phyloP scores from a whole-genome alignment of 2,113 vertebrate genomes.

The Sterrhoptilus dennistouni region DNA sequence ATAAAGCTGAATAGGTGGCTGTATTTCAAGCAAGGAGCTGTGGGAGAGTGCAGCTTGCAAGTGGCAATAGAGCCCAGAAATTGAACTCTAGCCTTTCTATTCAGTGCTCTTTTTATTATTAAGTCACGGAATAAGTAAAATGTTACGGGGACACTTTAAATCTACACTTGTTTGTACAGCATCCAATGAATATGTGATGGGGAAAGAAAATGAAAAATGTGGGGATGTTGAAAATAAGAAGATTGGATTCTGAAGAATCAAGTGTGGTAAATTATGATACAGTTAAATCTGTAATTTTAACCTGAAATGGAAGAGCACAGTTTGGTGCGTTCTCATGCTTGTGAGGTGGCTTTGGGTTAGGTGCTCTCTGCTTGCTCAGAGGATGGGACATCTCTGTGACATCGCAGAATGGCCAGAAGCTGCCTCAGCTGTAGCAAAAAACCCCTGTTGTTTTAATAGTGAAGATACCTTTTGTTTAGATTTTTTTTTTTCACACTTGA shows the following conservation, averaged over 20 bases:
- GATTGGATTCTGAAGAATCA: background rate
- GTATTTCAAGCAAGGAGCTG: conserved; percentile 60
- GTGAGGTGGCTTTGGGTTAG: background rate
- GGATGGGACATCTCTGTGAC: background rate
- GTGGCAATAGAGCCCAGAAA: conserved; percentile 51
- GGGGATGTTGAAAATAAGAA: background rate
- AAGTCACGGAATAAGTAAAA: conserved; percentile 63
- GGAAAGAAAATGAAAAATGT: conserved; percentile 44
- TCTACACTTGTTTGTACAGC: conserved; percentile 40
- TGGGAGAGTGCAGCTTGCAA: conserved; percentile 48
- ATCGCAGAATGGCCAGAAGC: background rate
- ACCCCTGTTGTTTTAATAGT: background rate
- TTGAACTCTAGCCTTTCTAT: conserved; percentile 51
- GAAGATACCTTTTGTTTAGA: background rate
- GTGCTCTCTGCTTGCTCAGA: background rate
- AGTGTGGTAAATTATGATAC: background rate
- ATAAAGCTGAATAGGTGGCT: conserved; percentile 61
- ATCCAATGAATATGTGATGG: conserved; percentile 32
- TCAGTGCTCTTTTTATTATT: conserved; percentile 62
- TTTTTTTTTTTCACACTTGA: conserved; percentile 63
- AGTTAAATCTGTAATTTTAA: background rate
- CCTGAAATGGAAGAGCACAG: background rate
- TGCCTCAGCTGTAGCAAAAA: background rate
- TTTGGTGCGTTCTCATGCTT: background rate
- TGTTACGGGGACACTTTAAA: conserved; percentile 51